Evolutionary conservation across 2,113 vertebrate species (phyloP), one percentile per base, ranked within the genome.

Genomic region (Ornithorhynchus anatinus): DNA sequence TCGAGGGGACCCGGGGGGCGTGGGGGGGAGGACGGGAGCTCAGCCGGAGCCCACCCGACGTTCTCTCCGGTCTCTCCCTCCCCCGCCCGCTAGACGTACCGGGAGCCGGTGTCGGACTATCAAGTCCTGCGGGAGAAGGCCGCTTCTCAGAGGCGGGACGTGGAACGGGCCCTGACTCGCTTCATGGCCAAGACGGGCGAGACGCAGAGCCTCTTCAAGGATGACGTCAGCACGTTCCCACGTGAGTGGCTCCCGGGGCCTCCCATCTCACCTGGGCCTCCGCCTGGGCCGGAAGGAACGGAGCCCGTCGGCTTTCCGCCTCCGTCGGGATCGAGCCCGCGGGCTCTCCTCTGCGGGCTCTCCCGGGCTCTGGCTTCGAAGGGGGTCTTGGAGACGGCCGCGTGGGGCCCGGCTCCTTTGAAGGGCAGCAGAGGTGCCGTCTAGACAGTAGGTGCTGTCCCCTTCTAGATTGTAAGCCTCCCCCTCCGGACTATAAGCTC

Each of bases 101-200:
- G 98, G 2, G 97, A 99, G 80, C 98, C 97, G 0, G 96, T 98
- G 13, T 95, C 94, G 0, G 97, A 99, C 69, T 99, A 99, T 77
- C 97, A 99, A 23, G 94, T 99, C 36, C 92, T 99, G 29, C 86
- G 98, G 73, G 98, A 99, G 64, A 99, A 98, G 77, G 97, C 98
- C 0, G 98, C 98, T 0, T 97, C 95, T 1, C 98, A 99, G 64
- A 92, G 96, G 47, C 89, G 98, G 1, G 97, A 99, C 0, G 98
- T 99, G 51, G 98, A 99, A 20, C 93, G 98, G 31, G 98, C 98
- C 0, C 96, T 99, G 32, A 99, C 98, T 0, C 95, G 98, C 3
- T 99, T 99, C 84, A 99, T 99, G 97, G 98, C 98, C 67, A 99
- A 99, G 86, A 99, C 98, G 0, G 97, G 98, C 32, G 96, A 99